Evolutionary conservation across 2,888 invertebrate species (phyloP), one percentile per base, ranked within the genome.

Genomic region (Odontomyia ornata): DNA sequence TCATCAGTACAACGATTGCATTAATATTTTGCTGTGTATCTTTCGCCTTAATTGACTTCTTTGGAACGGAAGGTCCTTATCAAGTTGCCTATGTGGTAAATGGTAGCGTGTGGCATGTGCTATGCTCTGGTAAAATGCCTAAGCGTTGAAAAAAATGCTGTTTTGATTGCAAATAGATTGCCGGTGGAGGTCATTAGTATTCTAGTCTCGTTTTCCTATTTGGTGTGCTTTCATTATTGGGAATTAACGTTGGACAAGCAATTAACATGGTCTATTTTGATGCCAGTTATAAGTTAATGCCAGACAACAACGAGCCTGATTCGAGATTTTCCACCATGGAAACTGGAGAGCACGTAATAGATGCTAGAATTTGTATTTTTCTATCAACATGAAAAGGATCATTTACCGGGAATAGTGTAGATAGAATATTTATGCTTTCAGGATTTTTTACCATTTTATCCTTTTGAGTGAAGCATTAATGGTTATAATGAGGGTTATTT

Each of bases 81-180:
- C 36, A 36, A 36, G 36, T 36, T 36, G 36, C 36, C 36, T 36
- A 9, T 36, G 36, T 36, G 36, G 3, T 36, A 3, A 9, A 9
- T 36, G 5, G 36, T 5, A 36, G 36, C 5, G 9, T 36, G 36
- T 36, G 36, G 36, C 36, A 36, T 36, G 36, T 36, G 36, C 36
- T 36, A 9, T 36, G 36, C 9, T 15, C 13, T 4, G 15, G 52
- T 52, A 15, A 52, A 60, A 23, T 21, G 13, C 13, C 64, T 15
- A 67, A 67, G 23, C 11, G 46, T 30, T 30, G 7, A 52, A 52
- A 52, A 52, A 71, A 82, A 84, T 84, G 84, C 85, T 83, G 83
- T 83, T 84, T 84, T 83, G 84, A 83, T 85, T 85, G 83, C 83
- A 84, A 86, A 85, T 84, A 85, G 83, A 83, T 84, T 84, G 85